These are phyloP conservation scores for Anastrepha obliqua DNA, from an alignment of 1,140 invertebrate genomes.

Conservation along the genomic window DNA sequence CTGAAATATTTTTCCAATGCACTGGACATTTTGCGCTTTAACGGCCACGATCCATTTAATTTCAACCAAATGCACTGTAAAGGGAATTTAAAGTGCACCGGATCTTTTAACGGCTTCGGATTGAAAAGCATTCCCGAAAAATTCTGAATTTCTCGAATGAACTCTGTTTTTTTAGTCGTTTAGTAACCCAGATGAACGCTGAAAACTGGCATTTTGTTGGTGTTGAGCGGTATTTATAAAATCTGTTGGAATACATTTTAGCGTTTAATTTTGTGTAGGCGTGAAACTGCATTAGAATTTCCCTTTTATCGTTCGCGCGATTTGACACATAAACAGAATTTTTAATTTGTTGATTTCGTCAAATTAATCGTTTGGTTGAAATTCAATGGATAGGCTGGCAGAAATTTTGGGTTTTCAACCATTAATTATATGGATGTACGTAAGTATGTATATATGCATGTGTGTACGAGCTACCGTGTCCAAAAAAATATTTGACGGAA, in stretches of 20 bases:
- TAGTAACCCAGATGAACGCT: neutral
- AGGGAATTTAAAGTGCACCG: slow-evolving; percentile 63
- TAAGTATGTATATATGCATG: too few species aligned
- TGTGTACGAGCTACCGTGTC: too few species aligned
- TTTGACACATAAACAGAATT: neutral
- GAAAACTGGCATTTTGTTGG: neutral
- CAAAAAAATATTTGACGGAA: too few species aligned
- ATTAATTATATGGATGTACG: neutral
- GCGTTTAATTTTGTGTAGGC: slow-evolving; percentile 7
- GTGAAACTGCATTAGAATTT: neutral
- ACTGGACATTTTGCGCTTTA: slow-evolving; percentile 20
- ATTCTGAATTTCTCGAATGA: neutral
- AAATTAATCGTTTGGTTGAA: neutral
- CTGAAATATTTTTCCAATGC: slow-evolving; percentile 9
- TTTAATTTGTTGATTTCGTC: slow-evolving; percentile 2
- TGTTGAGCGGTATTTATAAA: slow-evolving; percentile 11
- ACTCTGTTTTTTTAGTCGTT: neutral
- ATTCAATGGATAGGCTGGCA: neutral
- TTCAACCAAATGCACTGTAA: slow-evolving; percentile 70
- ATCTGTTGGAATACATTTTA: neutral
- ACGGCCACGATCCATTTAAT: slow-evolving; percentile 71
- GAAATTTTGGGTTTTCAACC: neutral
- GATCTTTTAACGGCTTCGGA: slow-evolving; percentile 56
- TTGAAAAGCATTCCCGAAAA: slow-evolving; percentile 35
- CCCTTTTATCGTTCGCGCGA: neutral